These are phyloP conservation scores for Zaprionus capensis DNA, from an alignment of 1,140 invertebrate genomes.

Conservation along the genomic window DNA sequence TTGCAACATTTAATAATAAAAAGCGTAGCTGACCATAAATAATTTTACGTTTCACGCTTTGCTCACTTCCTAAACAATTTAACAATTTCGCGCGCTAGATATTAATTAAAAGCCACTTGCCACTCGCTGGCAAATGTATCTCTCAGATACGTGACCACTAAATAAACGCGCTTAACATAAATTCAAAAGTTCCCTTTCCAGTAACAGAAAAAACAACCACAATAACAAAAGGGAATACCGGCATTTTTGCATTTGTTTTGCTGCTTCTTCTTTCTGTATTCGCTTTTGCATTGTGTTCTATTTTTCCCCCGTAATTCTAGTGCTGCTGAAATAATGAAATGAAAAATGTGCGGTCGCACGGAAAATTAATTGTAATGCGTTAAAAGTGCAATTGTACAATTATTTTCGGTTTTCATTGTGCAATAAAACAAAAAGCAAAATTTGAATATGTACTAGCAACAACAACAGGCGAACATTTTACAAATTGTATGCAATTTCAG, in stretches of 20 bases:
- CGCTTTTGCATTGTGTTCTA: constrained; percentile 35
- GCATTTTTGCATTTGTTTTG: constrained; percentile 24
- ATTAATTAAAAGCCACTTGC: constrained; percentile 72
- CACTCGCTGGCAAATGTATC: constrained; percentile 32
- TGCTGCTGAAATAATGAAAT: constrained; percentile 59
- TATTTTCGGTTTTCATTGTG: constrained; percentile 33
- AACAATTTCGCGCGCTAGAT: constrained; percentile 62
- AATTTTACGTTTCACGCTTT: constrained; percentile 43
- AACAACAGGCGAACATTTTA: constrained; percentile 18
- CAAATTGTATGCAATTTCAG: constrained; percentile 39
- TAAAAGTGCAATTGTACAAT: constrained; percentile 72
- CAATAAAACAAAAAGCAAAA: constrained; percentile 18
- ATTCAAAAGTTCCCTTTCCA: constrained; percentile 54
- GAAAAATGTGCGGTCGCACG: constrained; percentile 73
- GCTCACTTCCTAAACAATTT: constrained; percentile 63
- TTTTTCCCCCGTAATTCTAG: constrained; percentile 10
- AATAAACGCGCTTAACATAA: constrained; percentile 79
- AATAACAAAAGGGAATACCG: constrained; percentile 19
- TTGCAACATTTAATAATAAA: constrained; percentile 63
- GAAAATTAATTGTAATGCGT: constrained; percentile 79
- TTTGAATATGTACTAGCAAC: constrained; percentile 2
- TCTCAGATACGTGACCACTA: constrained; percentile 65
- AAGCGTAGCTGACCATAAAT: constrained; percentile 55
- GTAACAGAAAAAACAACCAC: constrained; percentile 23
- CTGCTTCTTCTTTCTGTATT: constrained; percentile 11